Evolutionary conservation across 2,888 invertebrate genomes (phyloP).

Genomic region (Limnephilus rhombicus): DNA sequence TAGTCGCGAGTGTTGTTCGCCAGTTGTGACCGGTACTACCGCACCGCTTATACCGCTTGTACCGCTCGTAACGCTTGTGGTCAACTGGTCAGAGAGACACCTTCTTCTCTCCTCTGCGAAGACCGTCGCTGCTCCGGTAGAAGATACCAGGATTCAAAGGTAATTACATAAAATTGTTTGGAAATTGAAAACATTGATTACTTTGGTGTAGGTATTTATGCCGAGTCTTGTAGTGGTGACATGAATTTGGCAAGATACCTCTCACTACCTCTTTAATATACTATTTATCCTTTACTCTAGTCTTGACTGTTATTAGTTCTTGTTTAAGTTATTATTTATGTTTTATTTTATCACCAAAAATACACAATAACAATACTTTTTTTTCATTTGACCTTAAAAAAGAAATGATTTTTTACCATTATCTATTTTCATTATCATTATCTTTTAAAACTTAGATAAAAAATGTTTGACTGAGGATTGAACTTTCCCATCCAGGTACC

Average conservation of each 20-base stretch:
- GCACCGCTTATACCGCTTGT: neutral
- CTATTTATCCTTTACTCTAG: neutral
- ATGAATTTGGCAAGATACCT: neutral
- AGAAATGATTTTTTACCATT: too few species aligned
- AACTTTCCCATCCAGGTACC: too few species aligned
- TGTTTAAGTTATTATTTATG: neutral
- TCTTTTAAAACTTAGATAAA: too few species aligned
- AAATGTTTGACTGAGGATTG: too few species aligned
- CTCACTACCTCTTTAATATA: neutral
- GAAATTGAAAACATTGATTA: neutral
- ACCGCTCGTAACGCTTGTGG: constrained; percentile 4
- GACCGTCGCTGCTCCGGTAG: neutral
- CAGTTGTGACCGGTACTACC: constrained; percentile 37
- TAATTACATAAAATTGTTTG: neutral
- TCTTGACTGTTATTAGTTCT: neutral
- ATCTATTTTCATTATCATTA: too few species aligned
- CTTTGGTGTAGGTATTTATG: too few species aligned
- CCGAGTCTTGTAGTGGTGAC: neutral
- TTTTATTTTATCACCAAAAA: neutral
- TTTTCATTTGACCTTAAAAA: too few species aligned
- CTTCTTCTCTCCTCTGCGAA: neutral
- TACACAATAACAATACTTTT: too few species aligned
- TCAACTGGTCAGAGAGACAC: neutral
- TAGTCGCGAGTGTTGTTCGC: constrained; percentile 44
- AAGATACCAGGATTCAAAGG: neutral